Percentiles rank a stretch among this genome's conserved stretches.
Evolutionary conservation across 2,888 invertebrate genomes (phyloP).

Genomic region (Melanophora roralis): DNA sequence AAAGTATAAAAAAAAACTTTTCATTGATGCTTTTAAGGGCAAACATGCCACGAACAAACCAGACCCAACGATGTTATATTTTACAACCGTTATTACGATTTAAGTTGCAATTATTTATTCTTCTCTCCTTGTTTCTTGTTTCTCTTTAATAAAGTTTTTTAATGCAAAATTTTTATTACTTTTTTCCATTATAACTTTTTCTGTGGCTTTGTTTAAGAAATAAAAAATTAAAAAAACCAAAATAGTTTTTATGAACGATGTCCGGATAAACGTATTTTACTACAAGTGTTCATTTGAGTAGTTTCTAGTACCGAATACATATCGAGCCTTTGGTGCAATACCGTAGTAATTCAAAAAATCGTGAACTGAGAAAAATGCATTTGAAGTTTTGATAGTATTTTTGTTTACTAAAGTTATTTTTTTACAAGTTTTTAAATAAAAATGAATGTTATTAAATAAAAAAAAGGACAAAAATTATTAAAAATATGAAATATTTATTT

Average conservation of each 20-base stretch:
- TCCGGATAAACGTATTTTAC: conserved; percentile 31
- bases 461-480: too few relatives aligned
- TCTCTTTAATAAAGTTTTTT: too few relatives aligned
- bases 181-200: too few relatives aligned
- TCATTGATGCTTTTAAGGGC: conserved; percentile 38
- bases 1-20: conserved; percentile 33
- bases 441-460: too few relatives aligned
- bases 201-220: neutral
- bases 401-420: too few relatives aligned
- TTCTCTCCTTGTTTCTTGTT: neutral
- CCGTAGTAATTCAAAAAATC: too few relatives aligned
- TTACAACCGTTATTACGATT: conserved; percentile 45
- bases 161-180: neutral
- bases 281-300: conserved; percentile 46
- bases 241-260: conserved; percentile 12
- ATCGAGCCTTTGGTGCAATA: too few relatives aligned
- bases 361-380: too few relatives aligned
- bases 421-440: too few relatives aligned
- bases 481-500: too few relatives aligned
- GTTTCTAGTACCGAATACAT: neutral
- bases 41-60: conserved; percentile 48
- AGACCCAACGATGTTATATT: conserved; percentile 42
- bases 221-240: neutral
- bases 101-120: neutral
- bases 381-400: too few relatives aligned